A percentile compares a stretch with the other conserved stretches of the same genome.
These are phyloP conservation scores for Muscicapa comitata DNA, from an alignment of 2,797 vertebrate genomes.

Conservation along the genomic window DNA sequence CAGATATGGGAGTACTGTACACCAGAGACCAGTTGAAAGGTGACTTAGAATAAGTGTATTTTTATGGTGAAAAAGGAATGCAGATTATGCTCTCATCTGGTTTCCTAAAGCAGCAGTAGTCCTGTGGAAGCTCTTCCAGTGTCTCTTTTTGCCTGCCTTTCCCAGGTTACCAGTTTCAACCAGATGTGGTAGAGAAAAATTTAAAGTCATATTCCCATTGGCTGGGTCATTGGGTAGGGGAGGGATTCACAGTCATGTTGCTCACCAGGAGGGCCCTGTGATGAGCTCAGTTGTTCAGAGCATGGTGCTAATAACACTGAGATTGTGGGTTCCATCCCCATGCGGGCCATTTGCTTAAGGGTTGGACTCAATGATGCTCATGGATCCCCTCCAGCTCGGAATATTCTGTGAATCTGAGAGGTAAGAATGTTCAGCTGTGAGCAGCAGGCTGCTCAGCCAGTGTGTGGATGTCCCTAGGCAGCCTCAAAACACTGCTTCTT, in stretches of 20 bases:
- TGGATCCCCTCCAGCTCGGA: background rate
- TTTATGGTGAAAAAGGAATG: background rate
- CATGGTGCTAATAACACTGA: accelerated
- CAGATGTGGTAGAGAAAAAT: background rate
- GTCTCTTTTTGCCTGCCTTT: background rate
- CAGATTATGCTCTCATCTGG: background rate
- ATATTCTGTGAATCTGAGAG: background rate
- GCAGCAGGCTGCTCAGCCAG: background rate
- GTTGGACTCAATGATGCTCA: accelerated
- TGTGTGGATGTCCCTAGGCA: background rate
- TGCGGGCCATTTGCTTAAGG: background rate
- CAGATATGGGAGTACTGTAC: slow-evolving; percentile 93
- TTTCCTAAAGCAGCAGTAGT: background rate
- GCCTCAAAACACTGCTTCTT: background rate
- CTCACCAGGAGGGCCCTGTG: background rate
- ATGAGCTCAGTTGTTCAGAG: background rate
- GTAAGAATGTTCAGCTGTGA: background rate
- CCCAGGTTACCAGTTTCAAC: background rate
- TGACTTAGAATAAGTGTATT: slow-evolving; percentile 45
- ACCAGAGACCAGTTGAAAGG: slow-evolving; percentile 91
- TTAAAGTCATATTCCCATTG: background rate
- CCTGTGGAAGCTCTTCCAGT: background rate
- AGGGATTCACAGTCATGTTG: accelerated
- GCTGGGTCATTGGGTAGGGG: background rate
- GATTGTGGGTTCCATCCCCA: background rate